These are phyloP conservation scores for Ctenicera cuprea DNA, from an alignment of 2,888 invertebrate genomes.

Conservation along the genomic window DNA sequence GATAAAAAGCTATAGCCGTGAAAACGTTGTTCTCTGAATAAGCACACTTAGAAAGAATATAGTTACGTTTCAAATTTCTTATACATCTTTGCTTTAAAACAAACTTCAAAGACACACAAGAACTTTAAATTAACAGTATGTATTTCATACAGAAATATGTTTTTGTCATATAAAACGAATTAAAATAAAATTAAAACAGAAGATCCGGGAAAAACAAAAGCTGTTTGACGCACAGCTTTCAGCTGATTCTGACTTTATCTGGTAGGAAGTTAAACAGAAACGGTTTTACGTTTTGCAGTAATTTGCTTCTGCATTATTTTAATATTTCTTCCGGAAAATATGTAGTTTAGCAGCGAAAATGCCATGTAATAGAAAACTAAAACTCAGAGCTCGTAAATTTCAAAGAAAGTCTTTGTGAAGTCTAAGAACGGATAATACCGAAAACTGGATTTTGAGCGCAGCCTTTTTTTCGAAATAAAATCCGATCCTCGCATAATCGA, in stretches of 20 bases:
- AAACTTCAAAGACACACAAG: background rate
- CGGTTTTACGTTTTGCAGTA: too few species aligned
- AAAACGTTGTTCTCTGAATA: slow-evolving; percentile 32
- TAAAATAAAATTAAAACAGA: too few species aligned
- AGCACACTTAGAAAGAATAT: background rate
- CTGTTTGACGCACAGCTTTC: too few species aligned
- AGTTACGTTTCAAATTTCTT: background rate
- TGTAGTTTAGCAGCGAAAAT: background rate
- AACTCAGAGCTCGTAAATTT: background rate
- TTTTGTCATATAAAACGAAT: too few species aligned
- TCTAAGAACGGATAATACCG: background rate
- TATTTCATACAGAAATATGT: too few species aligned
- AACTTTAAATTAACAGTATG: too few species aligned
- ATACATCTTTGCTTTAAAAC: background rate
- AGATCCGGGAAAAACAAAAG: too few species aligned
- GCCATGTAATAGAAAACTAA: background rate
- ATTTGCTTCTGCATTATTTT: background rate
- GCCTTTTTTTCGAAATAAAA: slow-evolving; percentile 4
- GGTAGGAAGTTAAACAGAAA: too few species aligned
- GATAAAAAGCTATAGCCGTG: slow-evolving; percentile 37
- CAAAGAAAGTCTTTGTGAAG: background rate
- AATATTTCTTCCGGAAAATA: background rate
- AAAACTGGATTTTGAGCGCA: slow-evolving; percentile 3
- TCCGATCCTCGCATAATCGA: background rate
- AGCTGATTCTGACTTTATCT: too few species aligned